Evolutionary conservation across 1,140 invertebrate genomes (phyloP).

Genomic region (Dinoponera quadriceps): DNA sequence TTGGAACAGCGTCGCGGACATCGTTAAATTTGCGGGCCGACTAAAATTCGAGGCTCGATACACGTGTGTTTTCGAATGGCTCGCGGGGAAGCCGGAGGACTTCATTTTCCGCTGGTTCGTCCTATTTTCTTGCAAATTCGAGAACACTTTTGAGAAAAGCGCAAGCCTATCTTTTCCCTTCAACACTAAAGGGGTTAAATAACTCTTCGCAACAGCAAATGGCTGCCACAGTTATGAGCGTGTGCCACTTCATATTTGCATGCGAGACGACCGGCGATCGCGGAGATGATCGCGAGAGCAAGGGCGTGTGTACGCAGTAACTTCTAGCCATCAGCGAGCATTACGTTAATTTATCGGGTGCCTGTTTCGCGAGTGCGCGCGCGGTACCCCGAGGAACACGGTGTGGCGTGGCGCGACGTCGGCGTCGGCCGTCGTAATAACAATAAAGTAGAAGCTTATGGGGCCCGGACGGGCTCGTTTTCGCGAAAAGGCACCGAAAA

Average conservation of each 20-base stretch:
- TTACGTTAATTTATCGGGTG: constrained; percentile 73
- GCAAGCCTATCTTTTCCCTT: not conserved
- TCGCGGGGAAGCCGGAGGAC: too few relatives aligned
- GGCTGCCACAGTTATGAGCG: not conserved
- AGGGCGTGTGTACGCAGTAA: constrained; percentile 33
- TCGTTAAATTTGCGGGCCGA: too few relatives aligned
- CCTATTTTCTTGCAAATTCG: not conserved
- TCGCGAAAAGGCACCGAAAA: constrained; percentile 73
- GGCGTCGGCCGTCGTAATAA: constrained; percentile 69
- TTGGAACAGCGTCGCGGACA: not conserved
- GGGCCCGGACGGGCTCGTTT: constrained; percentile 65
- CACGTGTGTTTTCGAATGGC: not conserved
- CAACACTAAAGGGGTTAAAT: not conserved
- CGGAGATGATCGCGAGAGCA: not conserved
- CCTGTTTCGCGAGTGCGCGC: constrained; percentile 46
- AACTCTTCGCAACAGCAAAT: not conserved
- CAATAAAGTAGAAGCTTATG: constrained; percentile 75
- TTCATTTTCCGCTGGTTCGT: too few relatives aligned
- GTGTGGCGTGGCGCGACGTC: constrained; percentile 14
- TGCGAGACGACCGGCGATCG: not conserved
- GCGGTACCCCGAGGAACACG: not conserved
- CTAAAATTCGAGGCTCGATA: not conserved
- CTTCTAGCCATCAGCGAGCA: constrained; percentile 67
- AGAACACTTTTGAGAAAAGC: not conserved
- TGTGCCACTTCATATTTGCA: constrained; percentile 65